phyloP scores from a whole-genome alignment of 2,888 invertebrate species.

The Bombylius discolor region DNA sequence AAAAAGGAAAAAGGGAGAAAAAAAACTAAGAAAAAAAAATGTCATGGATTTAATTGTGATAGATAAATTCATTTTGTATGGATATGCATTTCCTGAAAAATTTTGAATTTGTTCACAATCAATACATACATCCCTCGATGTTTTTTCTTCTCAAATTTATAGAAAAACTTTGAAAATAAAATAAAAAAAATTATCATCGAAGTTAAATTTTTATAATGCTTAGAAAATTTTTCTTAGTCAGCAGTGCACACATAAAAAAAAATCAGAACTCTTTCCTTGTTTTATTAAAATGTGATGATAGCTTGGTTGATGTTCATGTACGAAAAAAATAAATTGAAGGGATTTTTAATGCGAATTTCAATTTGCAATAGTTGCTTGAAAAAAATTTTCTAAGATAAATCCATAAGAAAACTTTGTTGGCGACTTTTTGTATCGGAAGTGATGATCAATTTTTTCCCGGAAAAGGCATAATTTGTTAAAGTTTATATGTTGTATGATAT shows the following conservation, averaged over 20 bases:
- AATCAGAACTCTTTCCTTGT: no score
- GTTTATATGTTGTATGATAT: neutral
- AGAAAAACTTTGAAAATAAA: no score
- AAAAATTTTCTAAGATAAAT: neutral
- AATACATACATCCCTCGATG: no score
- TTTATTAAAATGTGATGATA: neutral
- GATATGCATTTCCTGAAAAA: slow-evolving; percentile 6
- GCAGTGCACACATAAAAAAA: neutral
- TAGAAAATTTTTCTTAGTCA: neutral
- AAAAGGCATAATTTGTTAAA: slow-evolving; percentile 11
- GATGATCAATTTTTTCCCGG: slow-evolving; percentile 11
- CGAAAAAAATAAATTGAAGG: no score
- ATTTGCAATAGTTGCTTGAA: neutral
- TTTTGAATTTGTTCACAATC: no score
- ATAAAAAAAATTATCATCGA: no score
- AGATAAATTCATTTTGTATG: slow-evolving; percentile 29
- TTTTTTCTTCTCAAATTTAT: no score
- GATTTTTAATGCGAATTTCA: no score
- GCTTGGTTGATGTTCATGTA: no score
- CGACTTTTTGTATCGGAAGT: slow-evolving; percentile 7
- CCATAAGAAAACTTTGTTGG: slow-evolving; percentile 1
- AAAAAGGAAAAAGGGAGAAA: slow-evolving; percentile 1
- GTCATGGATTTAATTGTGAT: slow-evolving; percentile 36
- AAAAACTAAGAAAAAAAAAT: slow-evolving; percentile 19
- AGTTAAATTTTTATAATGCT: neutral